Base-by-base conservation (phyloP, 2,888 invertebrate species). In the Carterocephalus palaemon region DNA sequence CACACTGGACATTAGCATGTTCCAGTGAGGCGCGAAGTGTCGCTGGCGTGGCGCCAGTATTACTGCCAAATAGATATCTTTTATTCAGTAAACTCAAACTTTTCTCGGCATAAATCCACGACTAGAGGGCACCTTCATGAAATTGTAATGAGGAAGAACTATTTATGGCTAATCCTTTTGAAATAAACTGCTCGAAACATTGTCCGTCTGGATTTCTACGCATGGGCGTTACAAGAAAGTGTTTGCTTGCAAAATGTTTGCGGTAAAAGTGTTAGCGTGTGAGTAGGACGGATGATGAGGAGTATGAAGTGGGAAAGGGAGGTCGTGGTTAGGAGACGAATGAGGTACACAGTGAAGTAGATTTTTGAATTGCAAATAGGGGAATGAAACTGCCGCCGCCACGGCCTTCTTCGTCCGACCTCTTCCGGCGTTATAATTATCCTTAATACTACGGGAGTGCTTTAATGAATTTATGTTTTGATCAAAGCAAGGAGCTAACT, bases 361-460 rank as follows among this genome's bases (percentile, higher is more conserved):
- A 77, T 80, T 83, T 85, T 85, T 80, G 83, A 82, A 83, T 86
- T 86, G 84, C 84, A 83, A 86, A 85, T 85, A 61, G 74, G 74
- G 73, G 70, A 79, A 80, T 82, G 80, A 77, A 79, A 71, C 71
- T 70, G 68, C 78, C 69, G 67, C 68, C 62, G 70, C 67, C 68
- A 70, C 68, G 62, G 70, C 68, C 62, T 64, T 57, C 59, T 56
- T 60, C 57, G 61, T 46, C 56, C 52, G 56, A 66, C 66, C 68
- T 69, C 70, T 76, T 75, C 75, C 77, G 73, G 68, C 63, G 67
- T 75, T 70, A 81, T 79, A 83, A 82, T 81, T 72, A 81, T 78
- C 67, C 70, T 73, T 82, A 80, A 81, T 80, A 82, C 77, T 70
- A 70, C 69, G 60, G 68, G 69, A 80, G 77, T 72, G 75, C 67